A percentile compares a stretch with the other conserved stretches of the same genome.
phyloP scores from a whole-genome alignment of 2,113 vertebrate species.

The Cariama cristata region DNA sequence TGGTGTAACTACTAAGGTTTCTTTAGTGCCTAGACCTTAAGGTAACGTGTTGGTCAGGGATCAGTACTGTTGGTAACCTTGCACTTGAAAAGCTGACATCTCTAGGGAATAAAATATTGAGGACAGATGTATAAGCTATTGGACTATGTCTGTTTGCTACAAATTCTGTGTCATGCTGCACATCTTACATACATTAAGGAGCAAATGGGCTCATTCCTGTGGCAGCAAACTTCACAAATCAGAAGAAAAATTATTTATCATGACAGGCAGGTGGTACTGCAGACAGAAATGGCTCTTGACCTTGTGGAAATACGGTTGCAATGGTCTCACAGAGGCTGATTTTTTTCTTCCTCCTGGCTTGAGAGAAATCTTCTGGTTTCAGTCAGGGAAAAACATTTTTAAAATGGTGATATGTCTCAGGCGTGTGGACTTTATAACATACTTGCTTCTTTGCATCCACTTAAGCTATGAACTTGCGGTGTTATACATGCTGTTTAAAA shows the following conservation, averaged over 20 bases:
- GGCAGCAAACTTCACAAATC: conserved; percentile 57
- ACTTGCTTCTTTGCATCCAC: background rate
- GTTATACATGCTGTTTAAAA: background rate
- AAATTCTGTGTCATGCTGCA: background rate
- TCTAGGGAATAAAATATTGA: conserved; percentile 38
- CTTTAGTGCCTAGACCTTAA: background rate
- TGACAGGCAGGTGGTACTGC: conserved; percentile 54
- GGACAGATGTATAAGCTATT: conserved; percentile 15
- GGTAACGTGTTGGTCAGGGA: background rate
- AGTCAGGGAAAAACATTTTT: background rate
- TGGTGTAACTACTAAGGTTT: background rate
- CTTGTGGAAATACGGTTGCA: background rate
- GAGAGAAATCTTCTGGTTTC: background rate
- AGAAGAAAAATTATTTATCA: conserved; percentile 32
- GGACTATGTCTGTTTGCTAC: background rate
- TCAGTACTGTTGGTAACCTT: background rate
- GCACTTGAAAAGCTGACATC: background rate
- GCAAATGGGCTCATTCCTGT: conserved; percentile 41
- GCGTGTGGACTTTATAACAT: background rate
- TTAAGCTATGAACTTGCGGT: background rate
- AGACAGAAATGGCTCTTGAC: conserved; percentile 32
- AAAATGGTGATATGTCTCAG: background rate
- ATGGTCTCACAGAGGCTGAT: background rate
- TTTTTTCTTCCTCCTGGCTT: background rate
- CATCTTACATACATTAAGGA: conserved; percentile 54